A percentile compares a stretch with the other conserved stretches of the same genome.
These are phyloP conservation scores for Uromys caudimaculatus DNA, from an alignment of 2,797 vertebrate genomes.

Conservation along the genomic window DNA sequence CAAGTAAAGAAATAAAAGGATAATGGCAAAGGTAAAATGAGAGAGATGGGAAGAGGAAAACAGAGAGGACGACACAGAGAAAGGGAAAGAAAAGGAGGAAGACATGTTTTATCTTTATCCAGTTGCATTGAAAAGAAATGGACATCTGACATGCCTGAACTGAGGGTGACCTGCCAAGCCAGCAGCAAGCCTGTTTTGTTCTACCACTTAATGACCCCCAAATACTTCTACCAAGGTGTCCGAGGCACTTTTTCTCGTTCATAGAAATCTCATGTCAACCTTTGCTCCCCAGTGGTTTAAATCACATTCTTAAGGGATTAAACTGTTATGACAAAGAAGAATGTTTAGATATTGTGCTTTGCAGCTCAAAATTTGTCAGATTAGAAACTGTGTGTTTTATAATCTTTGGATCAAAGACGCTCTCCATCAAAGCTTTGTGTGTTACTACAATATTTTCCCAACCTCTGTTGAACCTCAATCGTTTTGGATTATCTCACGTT, in stretches of 20 bases:
- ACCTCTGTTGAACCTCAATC: slow-evolving; percentile 91
- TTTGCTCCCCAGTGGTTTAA: slow-evolving; percentile 86
- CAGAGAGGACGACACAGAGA: not conserved
- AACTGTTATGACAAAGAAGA: slow-evolving; percentile 90
- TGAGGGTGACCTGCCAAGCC: slow-evolving; percentile 81
- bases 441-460: slow-evolving; percentile 88
- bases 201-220: slow-evolving; percentile 83
- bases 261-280: slow-evolving; percentile 86
- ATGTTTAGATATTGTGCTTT: slow-evolving; percentile 90
- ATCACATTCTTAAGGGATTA: slow-evolving; percentile 91
- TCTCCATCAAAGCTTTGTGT: slow-evolving; percentile 89
- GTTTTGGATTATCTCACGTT: slow-evolving; percentile 96
- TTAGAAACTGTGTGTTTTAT: slow-evolving; percentile 90
- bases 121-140: slow-evolving; percentile 63
- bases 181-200: slow-evolving; percentile 78
- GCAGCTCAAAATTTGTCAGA: slow-evolving; percentile 90
- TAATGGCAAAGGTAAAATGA: not conserved
- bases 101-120: slow-evolving; percentile 43
- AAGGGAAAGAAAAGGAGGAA: not conserved
- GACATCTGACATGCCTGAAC: slow-evolving; percentile 80
- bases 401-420: slow-evolving; percentile 91
- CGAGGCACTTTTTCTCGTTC: slow-evolving; percentile 84
- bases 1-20: slow-evolving; percentile 7
- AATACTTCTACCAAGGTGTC: slow-evolving; percentile 86
- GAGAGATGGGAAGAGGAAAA: not conserved